These are phyloP conservation scores for Sinosuthora webbiana DNA, from an alignment of 2,113 vertebrate genomes.

Conservation along the genomic window DNA sequence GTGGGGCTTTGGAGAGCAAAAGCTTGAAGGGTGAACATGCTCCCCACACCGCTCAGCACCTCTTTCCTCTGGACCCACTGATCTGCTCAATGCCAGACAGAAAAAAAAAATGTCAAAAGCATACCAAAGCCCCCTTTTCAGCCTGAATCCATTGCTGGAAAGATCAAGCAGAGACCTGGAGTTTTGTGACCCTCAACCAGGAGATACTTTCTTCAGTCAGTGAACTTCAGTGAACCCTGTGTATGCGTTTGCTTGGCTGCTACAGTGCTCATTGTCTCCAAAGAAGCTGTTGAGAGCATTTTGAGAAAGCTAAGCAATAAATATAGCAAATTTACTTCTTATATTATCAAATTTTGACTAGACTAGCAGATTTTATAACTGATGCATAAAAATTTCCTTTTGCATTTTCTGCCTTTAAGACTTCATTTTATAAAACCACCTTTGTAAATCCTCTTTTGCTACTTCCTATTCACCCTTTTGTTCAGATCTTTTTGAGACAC, in stretches of 20 bases:
- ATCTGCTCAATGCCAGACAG: not conserved
- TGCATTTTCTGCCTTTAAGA: not conserved
- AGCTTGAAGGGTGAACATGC: accelerated
- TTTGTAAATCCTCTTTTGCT: constrained; percentile 19
- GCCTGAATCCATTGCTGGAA: not conserved
- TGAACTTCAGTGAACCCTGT: not conserved
- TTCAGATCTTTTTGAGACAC: constrained; percentile 53
- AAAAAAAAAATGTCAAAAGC: not conserved
- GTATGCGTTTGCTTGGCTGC: not conserved
- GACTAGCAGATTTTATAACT: not conserved
- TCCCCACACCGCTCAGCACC: not conserved
- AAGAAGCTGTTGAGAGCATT: not conserved
- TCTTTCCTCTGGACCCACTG: not conserved
- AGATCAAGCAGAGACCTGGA: not conserved
- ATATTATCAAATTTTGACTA: not conserved
- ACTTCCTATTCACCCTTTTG: constrained; percentile 32
- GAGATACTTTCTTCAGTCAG: not conserved
- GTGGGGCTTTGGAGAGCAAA: not conserved
- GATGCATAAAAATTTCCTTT: not conserved
- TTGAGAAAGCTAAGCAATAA: not conserved
- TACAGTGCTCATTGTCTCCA: not conserved
- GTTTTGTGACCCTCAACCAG: not conserved
- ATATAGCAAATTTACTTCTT: not conserved
- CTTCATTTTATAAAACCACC: not conserved
- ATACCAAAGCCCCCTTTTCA: not conserved